Conservation (phyloP, 2,113 vertebrate species). For the Oophaga pumilio region DNA sequence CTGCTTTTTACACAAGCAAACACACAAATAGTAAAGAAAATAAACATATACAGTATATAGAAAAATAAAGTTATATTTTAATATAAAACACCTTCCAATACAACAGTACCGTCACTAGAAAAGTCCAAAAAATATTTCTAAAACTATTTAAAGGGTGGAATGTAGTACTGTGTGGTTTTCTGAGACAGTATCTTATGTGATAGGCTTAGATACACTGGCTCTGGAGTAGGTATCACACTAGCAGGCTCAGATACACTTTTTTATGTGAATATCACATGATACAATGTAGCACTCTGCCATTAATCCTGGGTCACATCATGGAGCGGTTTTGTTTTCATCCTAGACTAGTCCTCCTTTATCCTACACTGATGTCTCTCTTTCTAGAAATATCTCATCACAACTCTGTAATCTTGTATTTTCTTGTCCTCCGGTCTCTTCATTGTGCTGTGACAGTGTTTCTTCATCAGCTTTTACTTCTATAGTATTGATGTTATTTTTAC, state of each 20-base stretch:
- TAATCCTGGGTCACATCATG: not conserved
- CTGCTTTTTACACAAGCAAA: too few relatives aligned
- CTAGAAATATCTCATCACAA: not conserved
- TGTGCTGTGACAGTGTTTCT: not conserved
- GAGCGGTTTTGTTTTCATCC: not conserved
- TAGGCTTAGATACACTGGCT: too few relatives aligned
- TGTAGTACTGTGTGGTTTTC: not conserved
- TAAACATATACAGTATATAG: not conserved
- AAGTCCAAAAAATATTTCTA: not conserved
- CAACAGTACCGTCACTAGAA: not conserved
- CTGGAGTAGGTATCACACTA: not conserved
- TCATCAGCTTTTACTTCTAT: not conserved
- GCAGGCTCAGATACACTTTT: not conserved
- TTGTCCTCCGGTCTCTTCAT: not conserved
- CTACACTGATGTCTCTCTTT: constrained; percentile 4
- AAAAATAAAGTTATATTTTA: not conserved
- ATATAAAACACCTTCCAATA: not conserved
- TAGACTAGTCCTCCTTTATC: not conserved
- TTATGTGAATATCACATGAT: not conserved
- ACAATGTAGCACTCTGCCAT: not conserved
- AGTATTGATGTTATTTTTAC: not conserved
- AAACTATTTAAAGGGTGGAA: not conserved
- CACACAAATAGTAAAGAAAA: not conserved
- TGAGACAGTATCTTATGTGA: not conserved
- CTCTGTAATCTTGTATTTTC: not conserved